Evolutionary conservation across 2,888 invertebrate species (phyloP), one percentile per base, ranked within the genome.

Genomic region (Hydrotaea cyrtoneurina): DNA sequence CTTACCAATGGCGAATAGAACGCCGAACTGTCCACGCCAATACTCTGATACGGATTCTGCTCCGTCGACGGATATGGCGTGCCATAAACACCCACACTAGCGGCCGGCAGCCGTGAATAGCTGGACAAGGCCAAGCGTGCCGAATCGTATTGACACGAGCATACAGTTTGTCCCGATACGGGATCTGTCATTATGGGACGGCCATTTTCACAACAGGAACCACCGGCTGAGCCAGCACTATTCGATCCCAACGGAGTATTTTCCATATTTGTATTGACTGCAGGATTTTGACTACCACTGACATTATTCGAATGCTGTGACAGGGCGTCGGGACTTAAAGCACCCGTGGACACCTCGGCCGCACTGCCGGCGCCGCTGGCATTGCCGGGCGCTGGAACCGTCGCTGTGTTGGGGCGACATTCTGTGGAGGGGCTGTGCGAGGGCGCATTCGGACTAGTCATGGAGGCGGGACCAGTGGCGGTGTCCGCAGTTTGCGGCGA

Each of bases 1-100:
- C 98, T 96, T 94, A 98, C 98, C 96, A 98, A 93, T 88, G 98
- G 97, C 86, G 98, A 97, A 93, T 98, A 98, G 93, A 98, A 98
- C 79, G 98, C 98, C 72, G 98, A 98, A 91, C 97, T 97, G 92
- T 98, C 98, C 89, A 97, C 96, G 83, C 97, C 97, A 93, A 98
- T 97, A 93, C 97, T 97, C 71, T 97, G 97, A 91, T 98, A 98
- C 57, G 97, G 97, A 91, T 97, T 97, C 93, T 98, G 98, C 92
- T 98, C 98, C 83, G 96, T 96, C 88, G 97, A 96, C 77, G 97
- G 97, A 93, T 97, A 97, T 17, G 97, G 97, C 75, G 97, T 94
- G 86, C 97, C 96, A 92, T 97, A 97, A 88, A 97, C 96, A 73
- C 95, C 95, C 75, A 96, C 95, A 53, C 96, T 96, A 72, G 96